Evolutionary conservation across 2,888 invertebrate species (phyloP).

Genomic region (Pristionchus entomophagus): DNA sequence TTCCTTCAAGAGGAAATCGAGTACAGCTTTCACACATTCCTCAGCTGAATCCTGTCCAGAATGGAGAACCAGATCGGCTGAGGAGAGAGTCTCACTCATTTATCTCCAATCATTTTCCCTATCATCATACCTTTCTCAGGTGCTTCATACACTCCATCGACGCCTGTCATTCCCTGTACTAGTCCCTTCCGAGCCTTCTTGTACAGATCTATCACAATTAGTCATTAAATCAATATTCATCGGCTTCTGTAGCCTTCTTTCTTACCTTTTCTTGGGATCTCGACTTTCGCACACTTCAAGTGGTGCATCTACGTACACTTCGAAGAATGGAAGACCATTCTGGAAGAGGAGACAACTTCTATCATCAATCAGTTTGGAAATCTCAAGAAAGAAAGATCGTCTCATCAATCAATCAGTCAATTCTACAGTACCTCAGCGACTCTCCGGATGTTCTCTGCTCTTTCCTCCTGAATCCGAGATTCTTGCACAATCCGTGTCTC

Average conservation of each 20-base stretch:
- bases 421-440: too few relatives aligned
- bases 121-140: conserved; percentile 54
- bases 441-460: too few relatives aligned
- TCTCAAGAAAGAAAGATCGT: too few relatives aligned
- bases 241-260: not conserved
- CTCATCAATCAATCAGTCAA: too few relatives aligned
- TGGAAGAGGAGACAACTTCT: conserved; percentile 77
- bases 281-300: too few relatives aligned
- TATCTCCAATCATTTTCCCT: conserved; percentile 76
- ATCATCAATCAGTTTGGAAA: too few relatives aligned
- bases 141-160: conserved; percentile 87
- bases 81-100: conserved; percentile 82
- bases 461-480: too few relatives aligned
- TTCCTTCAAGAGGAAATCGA: conserved; percentile 85
- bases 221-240: too few relatives aligned
- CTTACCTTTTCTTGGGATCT: conserved; percentile 90
- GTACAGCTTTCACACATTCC: conserved; percentile 89
- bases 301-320: conserved; percentile 96
- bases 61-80: conserved; percentile 88
- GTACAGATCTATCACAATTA: conserved; percentile 85
- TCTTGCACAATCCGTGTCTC: too few relatives aligned
- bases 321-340: conserved; percentile 90
- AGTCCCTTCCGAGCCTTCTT: conserved; percentile 95
- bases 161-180: conserved; percentile 89
- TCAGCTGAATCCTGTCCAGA: conserved; percentile 84